These are phyloP conservation scores for Trichogramma dendrolimi DNA, from an alignment of 2,888 invertebrate genomes.

Conservation along the genomic window DNA sequence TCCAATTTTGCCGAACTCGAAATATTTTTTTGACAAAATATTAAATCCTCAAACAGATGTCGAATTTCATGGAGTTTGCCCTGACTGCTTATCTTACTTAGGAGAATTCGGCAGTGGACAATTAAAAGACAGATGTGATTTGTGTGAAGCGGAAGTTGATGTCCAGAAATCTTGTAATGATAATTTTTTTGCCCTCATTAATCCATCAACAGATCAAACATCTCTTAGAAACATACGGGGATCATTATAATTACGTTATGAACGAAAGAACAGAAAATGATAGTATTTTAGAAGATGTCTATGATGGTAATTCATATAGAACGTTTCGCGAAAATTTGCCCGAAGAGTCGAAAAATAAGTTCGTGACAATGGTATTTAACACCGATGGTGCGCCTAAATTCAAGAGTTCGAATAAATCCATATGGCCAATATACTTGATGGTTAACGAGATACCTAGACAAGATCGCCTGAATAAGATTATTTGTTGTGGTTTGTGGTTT, in stretches of 20 bases:
- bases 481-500: no score
- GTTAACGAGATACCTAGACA: no score
- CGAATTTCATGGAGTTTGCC: not conserved
- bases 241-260: not conserved
- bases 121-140: not conserved
- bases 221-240: not conserved
- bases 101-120: not conserved
- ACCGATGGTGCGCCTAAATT: not conserved
- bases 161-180: not conserved
- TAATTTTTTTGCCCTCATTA: not conserved
- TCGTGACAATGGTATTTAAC: not conserved
- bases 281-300: not conserved
- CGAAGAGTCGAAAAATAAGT: not conserved
- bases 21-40: not conserved
- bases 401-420: no score
- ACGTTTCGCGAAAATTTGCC: not conserved
- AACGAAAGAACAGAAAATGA: not conserved
- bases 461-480: no score
- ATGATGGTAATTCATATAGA: not conserved
- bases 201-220: not conserved
- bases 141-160: not conserved
- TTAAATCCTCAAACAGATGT: not conserved
- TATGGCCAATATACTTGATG: no score
- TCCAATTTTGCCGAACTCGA: not conserved
- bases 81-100: not conserved